Evolutionary conservation across 1,140 invertebrate species (phyloP).

Genomic region (Neotoxoptera formosana): DNA sequence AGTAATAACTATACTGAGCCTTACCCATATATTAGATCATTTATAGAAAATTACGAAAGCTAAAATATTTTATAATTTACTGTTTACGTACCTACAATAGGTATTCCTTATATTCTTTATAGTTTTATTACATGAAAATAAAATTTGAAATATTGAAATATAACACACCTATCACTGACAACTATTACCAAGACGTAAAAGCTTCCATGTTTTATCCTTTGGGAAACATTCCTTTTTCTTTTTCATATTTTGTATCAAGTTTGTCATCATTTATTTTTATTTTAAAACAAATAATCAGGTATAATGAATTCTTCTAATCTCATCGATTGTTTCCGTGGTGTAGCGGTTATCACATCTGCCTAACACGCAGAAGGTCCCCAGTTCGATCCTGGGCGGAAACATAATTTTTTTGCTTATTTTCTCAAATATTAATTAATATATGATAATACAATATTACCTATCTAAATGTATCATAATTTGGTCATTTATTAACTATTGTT

Average conservation of each 20-base stretch:
- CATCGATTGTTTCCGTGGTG: conserved; percentile 62
- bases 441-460: not conserved
- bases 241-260: not conserved
- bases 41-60: too few relatives aligned
- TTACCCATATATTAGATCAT: too few relatives aligned
- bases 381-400: conserved; percentile 64
- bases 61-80: not conserved
- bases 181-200: not conserved
- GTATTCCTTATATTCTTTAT: not conserved
- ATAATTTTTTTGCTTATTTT: conserved; percentile 46
- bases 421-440: not conserved
- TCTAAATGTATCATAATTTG: not conserved
- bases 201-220: not conserved
- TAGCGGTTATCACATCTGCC: conserved; percentile 64
- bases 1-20: too few relatives aligned
- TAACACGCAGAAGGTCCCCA: conserved; percentile 64
- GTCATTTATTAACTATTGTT: not conserved
- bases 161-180: too few relatives aligned
- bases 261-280: not conserved
- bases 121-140: not conserved
- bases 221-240: not conserved
- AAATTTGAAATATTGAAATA: not conserved
- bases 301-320: not conserved
- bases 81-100: not conserved
- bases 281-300: not conserved